A percentile compares a stretch with the other conserved stretches of the same genome.
phyloP scores from a whole-genome alignment of 1,140 invertebrate genomes.

The Drosophila chauvacae region DNA sequence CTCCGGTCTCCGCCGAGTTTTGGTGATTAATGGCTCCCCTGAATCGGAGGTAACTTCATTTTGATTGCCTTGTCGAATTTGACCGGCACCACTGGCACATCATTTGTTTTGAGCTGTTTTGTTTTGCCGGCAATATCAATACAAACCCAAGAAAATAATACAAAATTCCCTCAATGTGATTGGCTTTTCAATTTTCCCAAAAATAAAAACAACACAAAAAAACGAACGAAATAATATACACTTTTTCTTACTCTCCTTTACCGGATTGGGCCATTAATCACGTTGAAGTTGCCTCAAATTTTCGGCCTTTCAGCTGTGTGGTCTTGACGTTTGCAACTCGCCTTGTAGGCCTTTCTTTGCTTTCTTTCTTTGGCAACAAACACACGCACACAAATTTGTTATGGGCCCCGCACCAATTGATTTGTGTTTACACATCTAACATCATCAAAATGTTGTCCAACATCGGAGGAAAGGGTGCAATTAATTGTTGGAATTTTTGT shows the following conservation, averaged over 20 bases:
- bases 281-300: conserved; percentile 39
- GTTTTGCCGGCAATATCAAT: conserved; percentile 55
- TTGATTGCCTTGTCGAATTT: conserved; percentile 73
- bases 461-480: conserved; percentile 19
- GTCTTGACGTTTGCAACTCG: conserved; percentile 43
- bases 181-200: conserved; percentile 73
- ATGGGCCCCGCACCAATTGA: conserved; percentile 34
- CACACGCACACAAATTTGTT: conserved; percentile 22
- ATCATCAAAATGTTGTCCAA: conserved; percentile 38
- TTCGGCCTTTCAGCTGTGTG: conserved; percentile 39
- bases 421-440: conserved; percentile 55
- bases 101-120: conserved; percentile 52
- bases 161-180: conserved; percentile 53
- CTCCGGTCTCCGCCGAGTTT: conserved; percentile 1
- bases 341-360: conserved; percentile 34
- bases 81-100: conserved; percentile 66
- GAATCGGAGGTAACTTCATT: conserved; percentile 72
- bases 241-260: conserved; percentile 22
- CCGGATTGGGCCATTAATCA: conserved; percentile 49
- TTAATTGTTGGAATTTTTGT: conserved; percentile 34
- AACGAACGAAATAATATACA: conserved; percentile 16
- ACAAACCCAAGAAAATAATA: conserved; percentile 38
- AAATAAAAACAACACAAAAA: background rate
- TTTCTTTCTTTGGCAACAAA: conserved; percentile 31
- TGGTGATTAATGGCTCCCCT: conserved; percentile 68